Percentiles rank a stretch among this genome's conserved stretches.
phyloP scores from a whole-genome alignment of 1,140 invertebrate genomes.

The Trypoxylus dichotomus region DNA sequence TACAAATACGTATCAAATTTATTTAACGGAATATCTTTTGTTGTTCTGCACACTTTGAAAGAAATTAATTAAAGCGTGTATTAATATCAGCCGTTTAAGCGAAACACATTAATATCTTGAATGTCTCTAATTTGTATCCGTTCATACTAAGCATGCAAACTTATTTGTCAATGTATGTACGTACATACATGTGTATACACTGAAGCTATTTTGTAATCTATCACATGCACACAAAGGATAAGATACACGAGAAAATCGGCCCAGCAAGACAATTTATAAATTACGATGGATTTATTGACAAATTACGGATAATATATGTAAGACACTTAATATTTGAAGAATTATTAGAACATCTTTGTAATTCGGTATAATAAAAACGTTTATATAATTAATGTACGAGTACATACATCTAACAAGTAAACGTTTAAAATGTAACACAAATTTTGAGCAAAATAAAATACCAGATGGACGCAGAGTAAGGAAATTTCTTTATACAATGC shows the following conservation, averaged over 20 bases:
- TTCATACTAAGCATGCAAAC: not conserved
- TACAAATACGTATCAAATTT: not conserved
- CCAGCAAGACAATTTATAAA: too few species aligned
- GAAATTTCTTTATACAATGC: too few species aligned
- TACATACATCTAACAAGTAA: too few species aligned
- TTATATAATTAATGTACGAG: not conserved
- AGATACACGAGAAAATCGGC: too few species aligned
- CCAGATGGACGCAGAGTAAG: too few species aligned
- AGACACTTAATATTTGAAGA: too few species aligned
- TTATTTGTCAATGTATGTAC: not conserved
- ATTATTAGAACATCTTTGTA: too few species aligned
- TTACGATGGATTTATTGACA: too few species aligned
- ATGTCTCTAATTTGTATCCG: not conserved
- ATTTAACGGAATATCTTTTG: not conserved
- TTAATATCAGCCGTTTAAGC: not conserved
- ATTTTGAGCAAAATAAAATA: too few species aligned
- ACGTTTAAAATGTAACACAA: too few species aligned
- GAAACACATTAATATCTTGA: not conserved
- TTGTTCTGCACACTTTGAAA: not conserved
- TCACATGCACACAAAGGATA: not conserved
- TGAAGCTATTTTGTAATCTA: not conserved
- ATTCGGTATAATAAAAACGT: not conserved
- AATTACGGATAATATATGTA: too few species aligned
- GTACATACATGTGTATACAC: not conserved
- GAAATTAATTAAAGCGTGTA: not conserved